A percentile compares a stretch with the other conserved stretches of the same genome.
These are phyloP conservation scores for Podarcis siculus DNA, from an alignment of 2,797 vertebrate species.

Conservation along the genomic window DNA sequence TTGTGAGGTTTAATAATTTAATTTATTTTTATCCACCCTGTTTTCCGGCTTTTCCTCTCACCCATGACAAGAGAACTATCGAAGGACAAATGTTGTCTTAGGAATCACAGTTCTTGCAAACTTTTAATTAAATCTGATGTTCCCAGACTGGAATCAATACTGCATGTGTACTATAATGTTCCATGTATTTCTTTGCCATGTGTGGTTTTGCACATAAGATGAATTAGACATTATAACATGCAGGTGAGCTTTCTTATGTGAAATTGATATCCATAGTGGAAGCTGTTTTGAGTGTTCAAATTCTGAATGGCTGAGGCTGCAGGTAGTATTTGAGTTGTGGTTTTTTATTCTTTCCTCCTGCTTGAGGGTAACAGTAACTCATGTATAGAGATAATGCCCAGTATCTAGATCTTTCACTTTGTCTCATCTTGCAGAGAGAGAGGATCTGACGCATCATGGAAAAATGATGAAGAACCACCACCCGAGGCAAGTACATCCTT, in stretches of 20 bases:
- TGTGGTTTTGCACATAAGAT: too few relatives aligned
- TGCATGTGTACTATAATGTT: not conserved
- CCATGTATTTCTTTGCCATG: too few relatives aligned
- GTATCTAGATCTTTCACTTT: not conserved
- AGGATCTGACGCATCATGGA: conserved; percentile 97
- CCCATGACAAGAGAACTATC: not conserved
- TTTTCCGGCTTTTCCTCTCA: not conserved
- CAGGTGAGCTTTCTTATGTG: not conserved
- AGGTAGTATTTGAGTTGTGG: not conserved
- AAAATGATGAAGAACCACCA: conserved; percentile 94
- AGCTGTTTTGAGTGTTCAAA: not conserved
- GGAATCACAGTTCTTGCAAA: not conserved
- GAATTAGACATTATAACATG: not conserved
- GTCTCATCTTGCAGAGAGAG: conserved; percentile 76
- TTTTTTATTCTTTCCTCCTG: not conserved
- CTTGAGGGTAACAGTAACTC: not conserved
- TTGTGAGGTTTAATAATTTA: too few relatives aligned
- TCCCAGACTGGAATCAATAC: not conserved
- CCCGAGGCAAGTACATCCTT: conserved; percentile 80
- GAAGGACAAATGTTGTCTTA: not conserved
- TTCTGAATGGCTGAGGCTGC: not conserved
- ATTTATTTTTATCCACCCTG: too few relatives aligned
- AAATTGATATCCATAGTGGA: not conserved
- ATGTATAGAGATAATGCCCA: not conserved
- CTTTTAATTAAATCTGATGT: not conserved